Percentiles rank a stretch among this genome's conserved stretches.
Conservation (phyloP, 2,113 vertebrate species). For the Clarias batrachus region DNA sequence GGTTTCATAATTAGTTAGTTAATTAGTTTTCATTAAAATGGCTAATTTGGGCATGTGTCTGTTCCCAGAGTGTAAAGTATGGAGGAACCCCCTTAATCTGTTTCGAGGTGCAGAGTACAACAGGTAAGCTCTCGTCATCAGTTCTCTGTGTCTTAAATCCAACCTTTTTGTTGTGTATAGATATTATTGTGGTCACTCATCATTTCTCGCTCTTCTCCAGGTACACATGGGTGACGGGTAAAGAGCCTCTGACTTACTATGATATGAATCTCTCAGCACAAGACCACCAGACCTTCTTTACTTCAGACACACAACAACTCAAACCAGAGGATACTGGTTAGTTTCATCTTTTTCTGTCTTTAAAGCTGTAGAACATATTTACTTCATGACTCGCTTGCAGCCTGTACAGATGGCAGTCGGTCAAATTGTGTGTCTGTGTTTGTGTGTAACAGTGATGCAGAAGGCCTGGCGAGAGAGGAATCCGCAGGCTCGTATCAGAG, state of each 20-base stretch:
- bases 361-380: background rate
- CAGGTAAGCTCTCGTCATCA: constrained; percentile 74
- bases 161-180: background rate
- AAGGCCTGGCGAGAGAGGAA: constrained; percentile 98
- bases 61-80: constrained; percentile 93
- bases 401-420: background rate
- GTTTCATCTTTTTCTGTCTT: background rate
- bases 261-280: constrained; percentile 99
- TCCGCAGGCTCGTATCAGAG: constrained; percentile 93
- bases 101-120: constrained; percentile 98
- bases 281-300: constrained; percentile 98
- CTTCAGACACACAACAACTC: constrained; percentile 89
- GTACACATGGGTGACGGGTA: constrained; percentile 97
- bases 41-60: background rate
- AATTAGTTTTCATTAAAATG: background rate
- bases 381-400: background rate
- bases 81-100: constrained; percentile 96
- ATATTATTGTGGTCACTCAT: constrained; percentile 5
- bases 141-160: background rate
- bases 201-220: constrained; percentile 61
- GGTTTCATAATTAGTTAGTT: background rate
- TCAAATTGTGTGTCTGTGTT: constrained; percentile 17
- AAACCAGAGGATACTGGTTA: constrained; percentile 91
- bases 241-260: constrained; percentile 95
- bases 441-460: constrained; percentile 85